Evolutionary conservation across 1,140 invertebrate species (phyloP).

Genomic region (Tetramorium alpestre): DNA sequence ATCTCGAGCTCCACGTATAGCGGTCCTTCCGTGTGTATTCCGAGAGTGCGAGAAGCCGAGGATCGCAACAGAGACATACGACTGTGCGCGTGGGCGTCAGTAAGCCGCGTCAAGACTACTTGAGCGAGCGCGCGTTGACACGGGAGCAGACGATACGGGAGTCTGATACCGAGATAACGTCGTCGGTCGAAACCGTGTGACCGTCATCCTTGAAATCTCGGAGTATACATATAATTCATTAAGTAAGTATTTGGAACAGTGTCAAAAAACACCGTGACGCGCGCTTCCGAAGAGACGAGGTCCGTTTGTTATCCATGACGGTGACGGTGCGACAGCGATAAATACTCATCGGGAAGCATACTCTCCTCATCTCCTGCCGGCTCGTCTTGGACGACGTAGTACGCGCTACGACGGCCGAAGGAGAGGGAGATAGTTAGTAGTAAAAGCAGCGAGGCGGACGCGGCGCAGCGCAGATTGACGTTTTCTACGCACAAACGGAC

Average conservation of each 20-base stretch:
- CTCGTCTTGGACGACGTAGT: constrained; percentile 32
- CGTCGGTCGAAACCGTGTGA: neutral
- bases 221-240: constrained; percentile 58
- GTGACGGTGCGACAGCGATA: constrained; percentile 32
- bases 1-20: constrained; percentile 16
- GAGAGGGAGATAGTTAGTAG: constrained; percentile 3
- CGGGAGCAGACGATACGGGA: neutral
- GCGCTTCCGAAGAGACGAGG: constrained; percentile 44
- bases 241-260: constrained; percentile 70
- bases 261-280: constrained; percentile 56
- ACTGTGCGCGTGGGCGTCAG: constrained; percentile 13
- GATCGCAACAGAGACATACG: neutral
- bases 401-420: constrained; percentile 14
- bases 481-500: neutral
- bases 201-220: constrained; percentile 62
- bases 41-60: constrained; percentile 47
- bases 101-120: constrained; percentile 54
- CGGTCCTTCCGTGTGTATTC: constrained; percentile 54
- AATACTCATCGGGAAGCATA: constrained; percentile 27
- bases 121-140: constrained; percentile 38
- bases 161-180: neutral
- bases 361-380: neutral
- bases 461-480: neutral
- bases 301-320: constrained; percentile 40
- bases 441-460: neutral